Percentiles rank a stretch among this genome's conserved stretches.
Evolutionary conservation across 2,113 vertebrate species (phyloP).

Genomic region (Phaethornis superciliosus): DNA sequence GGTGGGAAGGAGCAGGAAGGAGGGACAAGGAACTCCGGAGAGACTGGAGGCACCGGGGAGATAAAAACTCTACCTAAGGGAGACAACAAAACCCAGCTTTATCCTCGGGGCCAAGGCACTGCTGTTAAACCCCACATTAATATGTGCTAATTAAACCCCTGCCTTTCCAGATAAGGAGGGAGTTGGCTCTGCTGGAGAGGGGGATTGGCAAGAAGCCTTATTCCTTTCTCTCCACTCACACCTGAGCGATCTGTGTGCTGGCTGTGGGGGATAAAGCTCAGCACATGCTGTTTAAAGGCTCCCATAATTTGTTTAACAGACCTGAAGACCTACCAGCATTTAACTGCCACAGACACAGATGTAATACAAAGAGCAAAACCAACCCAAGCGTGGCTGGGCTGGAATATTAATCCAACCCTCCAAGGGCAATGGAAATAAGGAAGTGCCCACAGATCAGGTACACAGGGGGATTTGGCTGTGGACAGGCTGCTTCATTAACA

Average conservation of each 20-base stretch:
- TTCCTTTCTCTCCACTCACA: neutral
- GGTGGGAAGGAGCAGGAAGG: neutral
- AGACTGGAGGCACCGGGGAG: neutral
- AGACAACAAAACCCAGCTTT: neutral
- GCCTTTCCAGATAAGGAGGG: neutral
- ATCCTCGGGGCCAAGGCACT: neutral
- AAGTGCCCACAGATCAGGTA: accelerated
- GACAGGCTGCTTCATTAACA: neutral
- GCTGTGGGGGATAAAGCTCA: neutral
- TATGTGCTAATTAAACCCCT: neutral
- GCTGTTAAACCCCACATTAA: neutral
- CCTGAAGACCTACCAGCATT: neutral
- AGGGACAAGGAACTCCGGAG: neutral
- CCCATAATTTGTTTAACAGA: slow-evolving; percentile 7
- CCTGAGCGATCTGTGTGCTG: neutral
- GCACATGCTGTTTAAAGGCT: neutral
- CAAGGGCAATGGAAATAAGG: neutral
- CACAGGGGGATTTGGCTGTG: neutral
- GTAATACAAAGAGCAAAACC: neutral
- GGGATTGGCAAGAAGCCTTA: neutral
- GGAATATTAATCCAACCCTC: slow-evolving; percentile 15
- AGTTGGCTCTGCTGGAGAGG: neutral
- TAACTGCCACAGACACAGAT: neutral
- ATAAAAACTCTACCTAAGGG: neutral
- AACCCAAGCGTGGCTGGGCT: neutral